A percentile compares a stretch with the other conserved stretches of the same genome.
Evolutionary conservation across 2,888 invertebrate species (phyloP).

Genomic region (Apocheima hispidaria): DNA sequence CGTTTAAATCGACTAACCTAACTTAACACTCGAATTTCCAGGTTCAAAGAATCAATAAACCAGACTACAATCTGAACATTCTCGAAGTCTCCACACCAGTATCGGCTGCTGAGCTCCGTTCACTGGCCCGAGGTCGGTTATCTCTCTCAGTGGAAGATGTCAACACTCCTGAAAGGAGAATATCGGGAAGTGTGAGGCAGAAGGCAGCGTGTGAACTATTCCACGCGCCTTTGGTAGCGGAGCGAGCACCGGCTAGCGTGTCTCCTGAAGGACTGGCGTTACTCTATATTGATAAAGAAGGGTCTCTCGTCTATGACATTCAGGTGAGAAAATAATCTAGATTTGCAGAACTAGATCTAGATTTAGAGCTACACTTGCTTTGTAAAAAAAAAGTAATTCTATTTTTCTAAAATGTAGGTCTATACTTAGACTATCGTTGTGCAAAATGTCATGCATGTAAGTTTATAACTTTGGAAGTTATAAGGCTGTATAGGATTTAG

Average conservation of each 20-base stretch:
- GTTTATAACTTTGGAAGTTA: no score
- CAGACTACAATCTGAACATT: constrained; percentile 91
- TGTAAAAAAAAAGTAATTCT: no score
- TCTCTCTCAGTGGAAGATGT: constrained; percentile 90
- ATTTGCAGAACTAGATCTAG: no score
- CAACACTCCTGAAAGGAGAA: constrained; percentile 87
- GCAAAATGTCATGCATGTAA: no score
- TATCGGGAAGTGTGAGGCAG: constrained; percentile 90
- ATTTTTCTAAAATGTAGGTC: no score
- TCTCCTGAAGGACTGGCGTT: constrained; percentile 90
- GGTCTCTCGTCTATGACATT: constrained; percentile 92
- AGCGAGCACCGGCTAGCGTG: constrained; percentile 74
- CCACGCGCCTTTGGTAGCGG: constrained; percentile 89
- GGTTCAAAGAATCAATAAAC: constrained; percentile 89
- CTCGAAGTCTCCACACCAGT: constrained; percentile 93
- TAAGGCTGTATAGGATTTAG: no score
- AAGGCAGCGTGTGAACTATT: constrained; percentile 93
- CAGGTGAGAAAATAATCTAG: constrained; percentile 77
- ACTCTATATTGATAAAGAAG: constrained; percentile 92
- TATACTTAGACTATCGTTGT: no score
- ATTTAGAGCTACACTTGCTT: no score
- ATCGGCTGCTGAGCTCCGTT: constrained; percentile 90
- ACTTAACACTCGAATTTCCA: constrained; percentile 55
- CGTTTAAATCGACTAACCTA: no score
- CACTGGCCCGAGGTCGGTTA: constrained; percentile 91